These are phyloP conservation scores for Xylocopa sonorina DNA, from an alignment of 1,140 invertebrate species.

Conservation along the genomic window DNA sequence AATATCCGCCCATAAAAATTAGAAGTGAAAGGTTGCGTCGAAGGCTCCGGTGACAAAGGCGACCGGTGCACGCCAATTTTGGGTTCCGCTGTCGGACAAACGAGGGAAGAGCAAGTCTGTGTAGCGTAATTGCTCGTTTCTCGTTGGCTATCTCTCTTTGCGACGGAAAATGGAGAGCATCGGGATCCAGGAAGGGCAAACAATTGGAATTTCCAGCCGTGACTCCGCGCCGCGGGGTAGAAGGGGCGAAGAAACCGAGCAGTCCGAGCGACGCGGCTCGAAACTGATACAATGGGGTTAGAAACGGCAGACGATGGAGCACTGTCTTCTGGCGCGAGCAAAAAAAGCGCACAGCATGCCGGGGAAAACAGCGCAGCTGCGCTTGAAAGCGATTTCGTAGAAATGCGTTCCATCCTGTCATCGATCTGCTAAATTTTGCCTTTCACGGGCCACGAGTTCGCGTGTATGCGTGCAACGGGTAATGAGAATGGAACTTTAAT, in stretches of 20 bases:
- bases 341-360: neutral
- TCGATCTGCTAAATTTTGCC: neutral
- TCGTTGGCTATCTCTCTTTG: slow-evolving; percentile 34
- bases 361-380: slow-evolving; percentile 30
- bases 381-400: slow-evolving; percentile 35
- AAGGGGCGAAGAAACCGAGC: neutral
- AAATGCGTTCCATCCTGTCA: slow-evolving; percentile 35
- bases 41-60: no score
- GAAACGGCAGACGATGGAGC: slow-evolving; percentile 7
- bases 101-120: slow-evolving; percentile 37
- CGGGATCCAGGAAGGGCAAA: slow-evolving; percentile 11
- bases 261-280: slow-evolving; percentile 41
- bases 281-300: slow-evolving; percentile 39
- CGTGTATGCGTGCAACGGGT: no score
- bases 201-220: slow-evolving; percentile 36
- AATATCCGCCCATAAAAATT: no score
- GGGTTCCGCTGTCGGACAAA: no score
- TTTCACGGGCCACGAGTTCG: no score
- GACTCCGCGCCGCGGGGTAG: no score
- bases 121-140: slow-evolving; percentile 39
- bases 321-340: neutral
- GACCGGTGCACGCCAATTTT: no score
- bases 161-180: slow-evolving; percentile 27
- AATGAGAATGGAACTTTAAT: no score
- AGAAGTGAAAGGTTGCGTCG: slow-evolving; percentile 26